Percentiles rank a stretch among this genome's conserved stretches.
phyloP scores from a whole-genome alignment of 2,888 invertebrate species.

The Himalopsyche tibetana region DNA sequence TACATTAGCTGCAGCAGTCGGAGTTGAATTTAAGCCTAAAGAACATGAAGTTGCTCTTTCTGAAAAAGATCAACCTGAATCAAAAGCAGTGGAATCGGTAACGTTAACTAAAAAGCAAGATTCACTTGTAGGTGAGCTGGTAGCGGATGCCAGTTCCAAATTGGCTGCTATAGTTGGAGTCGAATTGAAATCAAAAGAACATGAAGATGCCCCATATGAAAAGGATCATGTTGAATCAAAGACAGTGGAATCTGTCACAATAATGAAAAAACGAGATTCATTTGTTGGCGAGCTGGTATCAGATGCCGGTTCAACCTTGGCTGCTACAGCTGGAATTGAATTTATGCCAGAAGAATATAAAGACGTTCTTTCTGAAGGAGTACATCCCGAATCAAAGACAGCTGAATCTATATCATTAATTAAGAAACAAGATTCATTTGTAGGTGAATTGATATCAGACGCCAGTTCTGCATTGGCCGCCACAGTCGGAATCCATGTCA shows the following conservation, averaged over 20 bases:
- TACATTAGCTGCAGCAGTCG: conserved; percentile 54
- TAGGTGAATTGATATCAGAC: conserved; percentile 56
- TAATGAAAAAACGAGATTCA: conserved; percentile 45
- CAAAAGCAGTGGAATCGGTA: not conserved
- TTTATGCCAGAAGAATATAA: conserved; percentile 35
- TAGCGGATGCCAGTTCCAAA: conserved; percentile 54
- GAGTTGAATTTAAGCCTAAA: conserved; percentile 47
- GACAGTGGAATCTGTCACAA: conserved; percentile 41
- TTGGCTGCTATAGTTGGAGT: conserved; percentile 60
- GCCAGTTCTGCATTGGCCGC: conserved; percentile 57
- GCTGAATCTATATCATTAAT: conserved; percentile 31
- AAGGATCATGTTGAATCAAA: not conserved
- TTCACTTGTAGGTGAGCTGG: conserved; percentile 44
- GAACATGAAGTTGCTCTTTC: not conserved
- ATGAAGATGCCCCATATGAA: not conserved
- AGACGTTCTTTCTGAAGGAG: not conserved
- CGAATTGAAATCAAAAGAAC: conserved; percentile 48
- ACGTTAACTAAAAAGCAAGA: conserved; percentile 46
- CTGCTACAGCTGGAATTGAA: conserved; percentile 52
- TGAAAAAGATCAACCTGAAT: not conserved
- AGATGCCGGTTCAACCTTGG: conserved; percentile 61
- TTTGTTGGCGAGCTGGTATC: conserved; percentile 52
- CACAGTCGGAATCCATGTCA: conserved; percentile 54
- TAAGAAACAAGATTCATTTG: conserved; percentile 42
- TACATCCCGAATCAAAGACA: not conserved